Base-by-base conservation (phyloP, 2,113 vertebrate species). In the Sturnira hondurensis region DNA sequence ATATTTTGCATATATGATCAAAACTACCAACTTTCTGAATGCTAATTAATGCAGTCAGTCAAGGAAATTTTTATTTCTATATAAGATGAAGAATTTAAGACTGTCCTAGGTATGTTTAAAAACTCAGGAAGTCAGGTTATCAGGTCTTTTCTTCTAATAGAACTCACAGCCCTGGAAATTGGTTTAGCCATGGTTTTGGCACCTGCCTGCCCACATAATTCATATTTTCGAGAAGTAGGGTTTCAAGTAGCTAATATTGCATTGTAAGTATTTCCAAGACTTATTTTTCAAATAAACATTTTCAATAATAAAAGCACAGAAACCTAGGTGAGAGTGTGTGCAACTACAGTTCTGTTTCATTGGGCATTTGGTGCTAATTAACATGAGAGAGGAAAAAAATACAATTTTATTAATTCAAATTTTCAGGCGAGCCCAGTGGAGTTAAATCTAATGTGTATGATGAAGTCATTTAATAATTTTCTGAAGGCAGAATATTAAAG, bases 401-500 rank as follows among this genome's bases (percentile, higher is more conserved):
- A 98, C 98, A 99, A 98, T 99, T 99, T 98, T 98, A 98, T 98
- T 98, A 98, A 98, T 98, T 98, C 96, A 71, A 96, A 98, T 97
- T 98, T 99, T 98, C 98, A 99, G 99, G 99, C 98, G 36, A 56
- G 20, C 97, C 97, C 98, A 98, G 94, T 98, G 97, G 96, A 98
- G 97, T 98, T 97, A 98, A 96, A 96, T 97, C 84, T 97, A 97
- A 91, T 93, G 85, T 98, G 96, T 96, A 97, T 97, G 93, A 91
- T 96, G 98, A 98, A 97, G 97, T 99, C 98, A 97, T 98, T 94
- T 96, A 97, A 98, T 97, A 98, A 97, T 97, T 97, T 97, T 98
- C 97, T 97, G 96, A 97, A 93, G 98, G 94, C 98, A 96, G 90
- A 3, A 0, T 86, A 78, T 95, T 96, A 77, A 85, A 84, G 94